Conservation (phyloP, 2,888 invertebrate genomes). For the Mayetiola destructor region DNA sequence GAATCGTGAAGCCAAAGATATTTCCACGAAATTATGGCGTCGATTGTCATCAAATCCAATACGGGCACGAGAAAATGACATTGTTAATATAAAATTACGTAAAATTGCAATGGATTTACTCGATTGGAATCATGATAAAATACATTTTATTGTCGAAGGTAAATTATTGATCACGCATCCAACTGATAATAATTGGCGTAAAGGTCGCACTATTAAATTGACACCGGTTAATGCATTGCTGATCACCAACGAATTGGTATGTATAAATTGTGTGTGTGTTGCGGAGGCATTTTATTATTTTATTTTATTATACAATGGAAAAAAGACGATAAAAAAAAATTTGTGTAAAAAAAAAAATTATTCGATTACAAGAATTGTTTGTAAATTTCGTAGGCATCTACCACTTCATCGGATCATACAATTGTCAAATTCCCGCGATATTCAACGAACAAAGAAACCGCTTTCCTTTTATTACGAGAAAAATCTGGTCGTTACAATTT, state of each 20-base stretch:
- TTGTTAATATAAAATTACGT: slow-evolving; percentile 75
- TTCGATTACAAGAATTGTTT: too few species aligned
- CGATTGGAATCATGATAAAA: slow-evolving; percentile 90
- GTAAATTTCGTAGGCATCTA: slow-evolving; percentile 19
- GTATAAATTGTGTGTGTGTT: too few species aligned
- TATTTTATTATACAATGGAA: neutral
- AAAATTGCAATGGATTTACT: slow-evolving; percentile 88
- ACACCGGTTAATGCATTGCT: slow-evolving; percentile 78
- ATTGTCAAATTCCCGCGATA: slow-evolving; percentile 49
- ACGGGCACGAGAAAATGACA: slow-evolving; percentile 63
- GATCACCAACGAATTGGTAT: slow-evolving; percentile 82
- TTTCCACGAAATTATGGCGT: slow-evolving; percentile 81
- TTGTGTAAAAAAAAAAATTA: too few species aligned
- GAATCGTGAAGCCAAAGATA: slow-evolving; percentile 83
- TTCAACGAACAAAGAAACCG: slow-evolving; percentile 72
- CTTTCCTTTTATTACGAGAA: slow-evolving; percentile 74
- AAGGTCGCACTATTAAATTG: slow-evolving; percentile 76
- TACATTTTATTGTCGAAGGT: slow-evolving; percentile 80
- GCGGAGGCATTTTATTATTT: neutral
- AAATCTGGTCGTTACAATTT: slow-evolving; percentile 77
- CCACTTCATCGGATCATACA: slow-evolving; percentile 43
- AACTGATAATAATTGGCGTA: slow-evolving; percentile 81
- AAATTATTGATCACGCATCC: slow-evolving; percentile 76
- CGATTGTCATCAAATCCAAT: slow-evolving; percentile 61
- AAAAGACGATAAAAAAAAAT: neutral